Conservation (phyloP, 2,888 invertebrate species). For the Tenthredo mesomela region DNA sequence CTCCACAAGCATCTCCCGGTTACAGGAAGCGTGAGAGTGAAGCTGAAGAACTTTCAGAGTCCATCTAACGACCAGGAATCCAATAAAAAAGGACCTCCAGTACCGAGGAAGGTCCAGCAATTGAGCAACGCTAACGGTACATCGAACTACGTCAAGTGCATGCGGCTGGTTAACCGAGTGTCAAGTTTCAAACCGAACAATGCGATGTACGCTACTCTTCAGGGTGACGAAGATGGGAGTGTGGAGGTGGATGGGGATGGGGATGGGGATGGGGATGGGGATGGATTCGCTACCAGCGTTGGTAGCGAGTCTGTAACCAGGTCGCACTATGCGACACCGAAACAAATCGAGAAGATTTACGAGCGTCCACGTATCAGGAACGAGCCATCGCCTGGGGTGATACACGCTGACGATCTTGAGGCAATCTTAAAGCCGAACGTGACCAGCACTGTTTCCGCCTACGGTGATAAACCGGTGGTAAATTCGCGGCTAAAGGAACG, state of each 20-base stretch:
- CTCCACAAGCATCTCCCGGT: not conserved
- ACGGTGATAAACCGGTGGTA: slow-evolving; percentile 63
- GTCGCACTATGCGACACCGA: slow-evolving; percentile 64
- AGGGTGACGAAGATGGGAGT: slow-evolving; percentile 37
- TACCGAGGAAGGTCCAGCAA: slow-evolving; percentile 75
- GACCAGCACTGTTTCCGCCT: slow-evolving; percentile 64
- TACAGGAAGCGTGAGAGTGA: not conserved
- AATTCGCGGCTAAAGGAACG: slow-evolving; percentile 1
- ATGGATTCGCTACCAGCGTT: slow-evolving; percentile 29
- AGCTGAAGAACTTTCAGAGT: slow-evolving; percentile 4
- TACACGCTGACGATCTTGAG: slow-evolving; percentile 70
- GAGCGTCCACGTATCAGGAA: slow-evolving; percentile 59
- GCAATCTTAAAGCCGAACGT: slow-evolving; percentile 66
- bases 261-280: not conserved
- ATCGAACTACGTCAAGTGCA: slow-evolving; percentile 54
- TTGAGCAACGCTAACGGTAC: slow-evolving; percentile 66
- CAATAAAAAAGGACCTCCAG: slow-evolving; percentile 69
- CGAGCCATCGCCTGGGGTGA: slow-evolving; percentile 66
- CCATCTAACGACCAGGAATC: not conserved
- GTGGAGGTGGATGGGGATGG: not conserved
- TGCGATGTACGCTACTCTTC: slow-evolving; percentile 61
- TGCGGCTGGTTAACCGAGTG: slow-evolving; percentile 52
- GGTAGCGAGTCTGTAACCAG: slow-evolving; percentile 57
- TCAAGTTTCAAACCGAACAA: slow-evolving; percentile 70
- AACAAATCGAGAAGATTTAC: slow-evolving; percentile 70